phyloP scores from a whole-genome alignment of 2,888 invertebrate genomes.

The Lamellibrachia columna region DNA sequence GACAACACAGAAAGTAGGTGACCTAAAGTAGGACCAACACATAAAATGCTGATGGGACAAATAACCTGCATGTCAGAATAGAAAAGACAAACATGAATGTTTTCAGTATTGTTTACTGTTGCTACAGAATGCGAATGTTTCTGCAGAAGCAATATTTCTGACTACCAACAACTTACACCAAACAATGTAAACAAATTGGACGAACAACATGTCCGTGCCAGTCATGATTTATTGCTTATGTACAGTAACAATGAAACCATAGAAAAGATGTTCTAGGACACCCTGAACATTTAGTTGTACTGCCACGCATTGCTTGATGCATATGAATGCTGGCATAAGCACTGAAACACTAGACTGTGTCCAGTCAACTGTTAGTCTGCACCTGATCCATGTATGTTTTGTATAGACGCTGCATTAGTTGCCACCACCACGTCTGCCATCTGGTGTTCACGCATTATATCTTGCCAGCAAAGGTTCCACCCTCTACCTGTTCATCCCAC shows the following conservation, averaged over 20 bases:
- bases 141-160: not conserved
- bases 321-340: not conserved
- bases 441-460: conserved; percentile 41
- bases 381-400: not conserved
- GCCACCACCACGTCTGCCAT: not conserved
- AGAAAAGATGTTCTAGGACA: not conserved
- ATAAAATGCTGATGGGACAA: no score
- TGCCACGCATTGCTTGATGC: not conserved
- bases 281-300: not conserved
- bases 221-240: not conserved
- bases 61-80: not conserved
- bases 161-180: not conserved
- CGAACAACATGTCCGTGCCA: not conserved
- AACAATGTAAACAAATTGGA: not conserved
- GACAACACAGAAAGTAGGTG: no score
- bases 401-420: not conserved
- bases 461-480: conserved; percentile 81
- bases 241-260: conserved; percentile 4
- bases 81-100: not conserved
- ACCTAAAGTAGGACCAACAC: no score
- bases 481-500: conserved; percentile 84
- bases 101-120: not conserved
- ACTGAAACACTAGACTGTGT: not conserved
- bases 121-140: not conserved
- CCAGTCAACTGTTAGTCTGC: not conserved